Evolutionary conservation across 2,113 vertebrate genomes (phyloP), one percentile per base, ranked within the genome.

Genomic region (Thryonomys swinderianus): DNA sequence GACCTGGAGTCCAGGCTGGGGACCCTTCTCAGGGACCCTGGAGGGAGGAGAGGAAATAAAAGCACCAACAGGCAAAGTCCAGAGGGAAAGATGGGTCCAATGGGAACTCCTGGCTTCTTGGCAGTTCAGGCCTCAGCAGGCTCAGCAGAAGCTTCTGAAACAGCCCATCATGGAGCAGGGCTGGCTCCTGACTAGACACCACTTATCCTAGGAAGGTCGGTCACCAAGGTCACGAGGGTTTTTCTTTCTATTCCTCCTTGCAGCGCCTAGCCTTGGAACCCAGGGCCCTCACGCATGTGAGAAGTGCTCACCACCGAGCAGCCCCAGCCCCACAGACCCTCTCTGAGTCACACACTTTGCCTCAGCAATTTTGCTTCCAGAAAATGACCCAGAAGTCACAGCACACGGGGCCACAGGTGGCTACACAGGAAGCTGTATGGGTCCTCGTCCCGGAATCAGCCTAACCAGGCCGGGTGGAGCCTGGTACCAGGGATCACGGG

Each of bases 1-100:
- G n/a, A 55, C 2, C 0, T 1, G 30, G 11, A 45, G 5, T 51
- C 71, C 4, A 0, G 2, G 32, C 42, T 7, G 9, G 51, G 53
- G 67, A 83, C 27, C 8, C 51, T n/a, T 59, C 88, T 53, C 2
- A 51, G 37, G 25, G 25, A 62, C 71, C 37, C 57, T 67, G 62
- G 7, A 53, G 55, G 27, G 21, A 13, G 20, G 66, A 78, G n/a
- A 16, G 25, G 30, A 62, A 51, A 51, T 10, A 2, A 84, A 4
- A 30, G 1, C 14, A 25, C 7, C 21, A 1, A 21, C 2, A n/a
- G 3, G 27, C 67, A 32, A 1, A 27, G 13, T 55, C 23, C 57
- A 32, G 0, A 4, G 25, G 21, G 48, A 25, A 11, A 48, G 34
- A 17, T 12, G 42, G 25, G 40, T 79, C 71, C 34, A 32, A 21